Base-by-base conservation (phyloP, 1,140 invertebrate species). In the Diabrotica undecimpunctata region DNA sequence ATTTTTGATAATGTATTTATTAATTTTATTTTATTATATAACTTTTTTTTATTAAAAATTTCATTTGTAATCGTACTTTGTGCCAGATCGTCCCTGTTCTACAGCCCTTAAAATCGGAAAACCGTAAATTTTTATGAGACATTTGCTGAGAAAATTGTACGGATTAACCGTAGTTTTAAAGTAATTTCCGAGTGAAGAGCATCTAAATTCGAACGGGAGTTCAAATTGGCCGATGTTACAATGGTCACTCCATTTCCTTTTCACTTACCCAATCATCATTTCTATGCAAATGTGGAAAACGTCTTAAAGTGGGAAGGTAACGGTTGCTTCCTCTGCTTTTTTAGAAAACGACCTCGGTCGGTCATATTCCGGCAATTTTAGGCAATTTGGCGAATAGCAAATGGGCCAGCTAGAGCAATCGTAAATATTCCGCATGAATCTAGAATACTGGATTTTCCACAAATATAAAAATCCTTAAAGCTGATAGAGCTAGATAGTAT, bases 131-230 rank as follows among this genome's bases (percentile, higher is more conserved):
- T 71, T 73, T 73, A 73, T 69, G 57, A 69, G 56, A 66, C 71
- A 73, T 73, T 73, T 72, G 53, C 72, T 69, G 71, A 73, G 68
- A 71, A 72, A 73, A 70, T 70, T 70, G 72, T 68, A 65, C 65
- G 60, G 72, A 73, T 71, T 71, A 64, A 35, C 58, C 54, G 59
- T 61, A 65, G 54, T 57, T 51, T 13, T 12, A 61, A 62, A 62
- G 67, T 70, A 71, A 69, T 73, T 68, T 67, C 54, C 68, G 12
- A 35, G 14, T 53, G 12, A 11, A 38, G 35, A 38, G 39, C 37
- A 46, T 51, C 56, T 37, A 38, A 36, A 35, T 53, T 14, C 39
- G 38, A 60, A 38, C 10, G 35, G 51, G 37, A 12, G 37, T 35
- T 41, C 52, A 54, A 11, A 36, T 46, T 36, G 61, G 36, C n/a